Base-by-base conservation (phyloP, 2,888 invertebrate genomes). In the Troglohyphantes excavatus region DNA sequence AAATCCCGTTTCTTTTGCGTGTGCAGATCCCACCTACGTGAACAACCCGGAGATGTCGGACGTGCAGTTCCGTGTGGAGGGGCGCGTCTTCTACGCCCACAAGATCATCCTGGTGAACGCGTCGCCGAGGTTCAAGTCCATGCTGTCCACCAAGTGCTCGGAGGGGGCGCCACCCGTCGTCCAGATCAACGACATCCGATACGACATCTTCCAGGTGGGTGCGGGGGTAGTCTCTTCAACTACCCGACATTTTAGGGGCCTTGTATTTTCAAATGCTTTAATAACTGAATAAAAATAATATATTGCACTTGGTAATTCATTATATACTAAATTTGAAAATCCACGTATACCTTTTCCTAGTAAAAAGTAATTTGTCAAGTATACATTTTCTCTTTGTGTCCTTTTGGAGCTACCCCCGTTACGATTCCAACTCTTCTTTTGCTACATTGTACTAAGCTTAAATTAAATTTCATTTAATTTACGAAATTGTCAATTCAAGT, bases 31-130 rank as follows among this genome's bases (percentile, higher is more conserved):
- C 0, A 96, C 97, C 93, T 98, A 97, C 94, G 97, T 98, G 91
- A 98, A 98, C 94, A 98, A 98, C 94, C 97, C 97, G 0, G 97
- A 97, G 93, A 95, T 98, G 53, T 97, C 97, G 92, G 98, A 98
- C 93, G 97, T 98, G 33, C 97, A 97, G 84, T 98, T 98, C 93
- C 95, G 97, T 93, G 97, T 98, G 78, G 98, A 98, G 93, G 97
- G 97, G 0, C 95, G 97, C 91, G 95, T 97, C 27, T 98, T 98
- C 94, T 98, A 97, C 93, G 98, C 97, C 0, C 98, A 98, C 94
- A 97, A 98, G 94, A 98, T 98, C 91, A 97, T 98, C 53, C 94
- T 98, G 86, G 97, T 98, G 68, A 98, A 98, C 2, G 97, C 97
- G 88, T 98, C 97, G 2, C 96, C 97, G 17, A 95, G 97, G 79